A percentile compares a stretch with the other conserved stretches of the same genome.
Evolutionary conservation across 2,113 vertebrate genomes (phyloP).

Genomic region (Scalopus aquaticus): DNA sequence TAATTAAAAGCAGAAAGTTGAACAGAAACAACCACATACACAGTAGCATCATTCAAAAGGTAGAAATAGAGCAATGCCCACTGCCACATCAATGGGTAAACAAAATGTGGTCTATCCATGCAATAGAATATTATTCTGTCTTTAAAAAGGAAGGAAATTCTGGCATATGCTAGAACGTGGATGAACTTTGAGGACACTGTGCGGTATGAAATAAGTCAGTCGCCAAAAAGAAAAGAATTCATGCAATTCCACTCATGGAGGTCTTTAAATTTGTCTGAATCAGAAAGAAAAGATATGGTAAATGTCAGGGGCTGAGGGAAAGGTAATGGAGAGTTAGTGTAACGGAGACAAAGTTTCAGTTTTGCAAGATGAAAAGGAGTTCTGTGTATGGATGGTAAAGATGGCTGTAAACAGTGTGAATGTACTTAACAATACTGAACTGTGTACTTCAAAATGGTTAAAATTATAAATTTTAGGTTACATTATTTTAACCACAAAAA

Average conservation of each 20-base stretch:
- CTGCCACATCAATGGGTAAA: rapidly evolving
- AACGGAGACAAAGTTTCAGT: neutral
- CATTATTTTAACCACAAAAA: neutral
- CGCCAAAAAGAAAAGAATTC: neutral
- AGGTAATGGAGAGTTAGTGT: neutral
- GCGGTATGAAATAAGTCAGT: neutral
- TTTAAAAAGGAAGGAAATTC: neutral
- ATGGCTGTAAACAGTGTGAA: rapidly evolving
- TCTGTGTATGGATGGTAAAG: rapidly evolving
- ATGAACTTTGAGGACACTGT: neutral
- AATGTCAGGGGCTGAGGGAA: no score
- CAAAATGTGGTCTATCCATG: rapidly evolving
- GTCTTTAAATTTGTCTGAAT: no score
- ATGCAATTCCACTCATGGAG: neutral
- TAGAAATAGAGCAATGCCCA: rapidly evolving
- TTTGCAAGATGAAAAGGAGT: neutral
- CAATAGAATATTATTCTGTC: rapidly evolving
- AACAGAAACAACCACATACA: neutral
- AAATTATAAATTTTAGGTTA: neutral
- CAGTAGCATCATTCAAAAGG: neutral
- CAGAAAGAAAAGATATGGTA: neutral
- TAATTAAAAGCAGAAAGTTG: neutral
- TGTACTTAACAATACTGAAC: rapidly evolving
- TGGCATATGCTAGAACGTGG: neutral
- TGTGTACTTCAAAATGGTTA: neutral